Conservation (phyloP, 2,888 invertebrate genomes). For the Octodonta nipae region DNA sequence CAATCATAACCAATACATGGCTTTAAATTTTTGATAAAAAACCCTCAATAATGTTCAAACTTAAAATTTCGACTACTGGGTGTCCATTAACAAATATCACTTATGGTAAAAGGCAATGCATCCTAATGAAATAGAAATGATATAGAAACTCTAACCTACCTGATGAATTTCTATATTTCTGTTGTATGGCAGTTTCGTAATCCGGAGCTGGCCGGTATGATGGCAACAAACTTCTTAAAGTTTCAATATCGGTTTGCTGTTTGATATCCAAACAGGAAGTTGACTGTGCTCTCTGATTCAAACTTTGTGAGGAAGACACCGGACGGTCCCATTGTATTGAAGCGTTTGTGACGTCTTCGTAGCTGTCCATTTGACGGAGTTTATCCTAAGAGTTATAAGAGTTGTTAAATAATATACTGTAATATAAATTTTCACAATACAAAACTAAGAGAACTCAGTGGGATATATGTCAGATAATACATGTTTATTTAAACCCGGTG, state of each 20-base stretch:
- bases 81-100: too few species aligned
- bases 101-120: too few species aligned
- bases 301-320: slow-evolving; percentile 29
- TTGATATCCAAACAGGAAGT: slow-evolving; percentile 52
- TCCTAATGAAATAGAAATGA: too few species aligned
- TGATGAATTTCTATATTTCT: slow-evolving; percentile 59
- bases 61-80: too few species aligned
- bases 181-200: slow-evolving; percentile 85
- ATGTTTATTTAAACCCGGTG: too few species aligned
- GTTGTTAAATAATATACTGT: too few species aligned
- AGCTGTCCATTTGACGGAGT: slow-evolving; percentile 30
- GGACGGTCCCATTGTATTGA: slow-evolving; percentile 33
- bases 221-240: slow-evolving; percentile 60
- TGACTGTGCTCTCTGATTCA: slow-evolving; percentile 47
- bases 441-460: too few species aligned
- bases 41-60: too few species aligned
- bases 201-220: slow-evolving; percentile 84
- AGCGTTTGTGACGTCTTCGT: slow-evolving; percentile 28
- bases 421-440: too few species aligned
- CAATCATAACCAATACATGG: too few species aligned
- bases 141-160: slow-evolving; percentile 6
- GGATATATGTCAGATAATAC: too few species aligned
- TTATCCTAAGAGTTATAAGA: slow-evolving; percentile 15
- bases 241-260: slow-evolving; percentile 38
- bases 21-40: too few species aligned